Evolutionary conservation across 2,888 invertebrate genomes (phyloP).

Genomic region (Trypoxylon attenuatum): DNA sequence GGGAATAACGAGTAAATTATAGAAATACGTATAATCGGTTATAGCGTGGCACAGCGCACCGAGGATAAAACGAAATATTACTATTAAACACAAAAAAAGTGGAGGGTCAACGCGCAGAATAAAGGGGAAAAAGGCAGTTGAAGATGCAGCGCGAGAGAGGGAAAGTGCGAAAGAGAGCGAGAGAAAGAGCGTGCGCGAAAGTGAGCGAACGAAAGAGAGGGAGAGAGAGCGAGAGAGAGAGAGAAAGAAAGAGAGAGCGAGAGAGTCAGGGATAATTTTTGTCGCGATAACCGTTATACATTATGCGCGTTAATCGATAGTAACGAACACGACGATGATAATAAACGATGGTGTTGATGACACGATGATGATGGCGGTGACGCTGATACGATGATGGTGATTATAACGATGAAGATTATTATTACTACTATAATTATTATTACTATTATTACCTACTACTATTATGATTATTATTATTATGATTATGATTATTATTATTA

Average conservation of each 20-base stretch:
- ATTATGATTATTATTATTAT: conserved; percentile 36
- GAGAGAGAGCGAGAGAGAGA: conserved; percentile 41
- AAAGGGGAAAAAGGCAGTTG: conserved; percentile 32
- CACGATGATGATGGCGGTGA: not conserved
- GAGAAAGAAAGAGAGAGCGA: no score
- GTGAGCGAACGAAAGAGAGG: conserved; percentile 12
- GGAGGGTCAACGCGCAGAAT: no score
- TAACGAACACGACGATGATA: conserved; percentile 40
- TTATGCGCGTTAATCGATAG: conserved; percentile 50
- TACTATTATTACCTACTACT: conserved; percentile 11
- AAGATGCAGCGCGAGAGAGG: conserved; percentile 14
- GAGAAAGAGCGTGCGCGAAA: conserved; percentile 37
- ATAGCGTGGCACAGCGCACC: no score
- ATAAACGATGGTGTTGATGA: conserved; percentile 38
- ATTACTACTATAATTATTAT: conserved; percentile 41
- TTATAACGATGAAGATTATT: conserved; percentile 41
- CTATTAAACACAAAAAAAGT: no score
- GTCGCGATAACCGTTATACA: conserved; percentile 50
- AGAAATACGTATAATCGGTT: no score
- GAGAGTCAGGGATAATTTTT: conserved; percentile 34
- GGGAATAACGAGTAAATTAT: no score
- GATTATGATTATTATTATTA: conserved; percentile 41
- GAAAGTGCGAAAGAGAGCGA: conserved; percentile 33
- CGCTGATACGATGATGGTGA: not conserved
- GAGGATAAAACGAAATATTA: conserved; percentile 55